Conservation (phyloP, 2,888 invertebrate species). For the Chaitophorus viminalis region DNA sequence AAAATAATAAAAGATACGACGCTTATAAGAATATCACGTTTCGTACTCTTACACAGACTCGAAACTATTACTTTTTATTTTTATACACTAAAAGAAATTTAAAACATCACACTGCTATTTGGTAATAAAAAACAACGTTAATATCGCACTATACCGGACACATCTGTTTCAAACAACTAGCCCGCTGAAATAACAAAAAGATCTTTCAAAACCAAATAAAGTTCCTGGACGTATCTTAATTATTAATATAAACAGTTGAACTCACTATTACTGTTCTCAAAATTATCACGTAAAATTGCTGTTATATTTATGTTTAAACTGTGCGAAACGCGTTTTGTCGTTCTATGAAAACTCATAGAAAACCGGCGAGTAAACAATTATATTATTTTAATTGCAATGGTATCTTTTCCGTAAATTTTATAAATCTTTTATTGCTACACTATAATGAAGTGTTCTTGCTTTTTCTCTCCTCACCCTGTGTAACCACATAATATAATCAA, state of each 20-base stretch:
- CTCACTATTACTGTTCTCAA: too few species aligned
- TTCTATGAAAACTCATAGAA: too few species aligned
- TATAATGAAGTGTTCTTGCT: too few species aligned
- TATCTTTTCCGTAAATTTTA: too few species aligned
- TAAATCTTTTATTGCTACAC: too few species aligned
- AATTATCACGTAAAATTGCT: too few species aligned
- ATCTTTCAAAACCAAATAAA: not conserved
- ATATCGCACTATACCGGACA: constrained; percentile 5
- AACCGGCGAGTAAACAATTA: too few species aligned
- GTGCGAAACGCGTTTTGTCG: too few species aligned
- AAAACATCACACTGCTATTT: constrained; percentile 18
- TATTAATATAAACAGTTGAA: not conserved
- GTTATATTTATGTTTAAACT: too few species aligned
- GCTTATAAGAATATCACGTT: constrained; percentile 23
- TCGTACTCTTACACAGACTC: not conserved
- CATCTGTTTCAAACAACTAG: constrained; percentile 19
- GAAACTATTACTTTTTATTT: constrained; percentile 38
- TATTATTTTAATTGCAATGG: too few species aligned
- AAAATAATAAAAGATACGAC: constrained; percentile 31
- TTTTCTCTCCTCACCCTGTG: too few species aligned
- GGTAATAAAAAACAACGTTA: constrained; percentile 28
- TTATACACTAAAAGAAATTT: constrained; percentile 13
- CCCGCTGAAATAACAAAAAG: not conserved
- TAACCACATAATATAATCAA: too few species aligned
- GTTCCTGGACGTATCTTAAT: not conserved